Evolutionary conservation across 2,888 invertebrate genomes (phyloP).

Genomic region (Macrosiphum euphorbiae): DNA sequence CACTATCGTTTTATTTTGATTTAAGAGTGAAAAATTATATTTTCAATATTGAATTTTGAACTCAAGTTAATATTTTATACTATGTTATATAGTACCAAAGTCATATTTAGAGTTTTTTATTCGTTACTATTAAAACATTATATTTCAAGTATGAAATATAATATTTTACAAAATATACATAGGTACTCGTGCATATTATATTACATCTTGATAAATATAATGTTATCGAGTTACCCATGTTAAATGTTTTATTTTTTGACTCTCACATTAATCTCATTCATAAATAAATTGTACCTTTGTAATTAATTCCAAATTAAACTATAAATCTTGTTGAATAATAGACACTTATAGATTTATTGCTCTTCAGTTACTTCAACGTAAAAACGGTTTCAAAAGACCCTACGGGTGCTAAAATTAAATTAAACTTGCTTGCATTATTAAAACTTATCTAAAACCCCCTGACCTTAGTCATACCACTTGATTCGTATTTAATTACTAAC

Average conservation of each 20-base stretch:
- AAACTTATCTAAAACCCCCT: conserved; percentile 18
- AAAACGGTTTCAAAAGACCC: neutral
- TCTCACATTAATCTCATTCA: neutral
- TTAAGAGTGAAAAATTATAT: too few relatives aligned
- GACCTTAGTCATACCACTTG: conserved; percentile 3
- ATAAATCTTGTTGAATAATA: neutral
- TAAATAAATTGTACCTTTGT: neutral
- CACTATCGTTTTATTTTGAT: too few relatives aligned
- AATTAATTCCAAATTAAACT: conserved; percentile 3
- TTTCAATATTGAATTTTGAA: too few relatives aligned
- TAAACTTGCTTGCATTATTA: conserved; percentile 38
- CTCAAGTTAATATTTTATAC: too few relatives aligned
- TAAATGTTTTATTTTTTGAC: neutral
- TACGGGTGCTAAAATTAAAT: conserved; percentile 24
- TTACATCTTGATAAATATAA: too few relatives aligned
- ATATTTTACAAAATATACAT: too few relatives aligned
- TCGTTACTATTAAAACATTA: too few relatives aligned
- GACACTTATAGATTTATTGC: conserved; percentile 14
- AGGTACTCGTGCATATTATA: too few relatives aligned
- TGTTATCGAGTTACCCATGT: neutral
- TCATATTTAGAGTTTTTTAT: too few relatives aligned
- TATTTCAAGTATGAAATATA: too few relatives aligned
- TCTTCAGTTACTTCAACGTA: too few relatives aligned
- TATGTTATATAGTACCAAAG: too few relatives aligned
- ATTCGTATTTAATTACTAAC: conserved; percentile 22